Base-by-base conservation (phyloP, 2,113 vertebrate species). In the Sula dactylatra region DNA sequence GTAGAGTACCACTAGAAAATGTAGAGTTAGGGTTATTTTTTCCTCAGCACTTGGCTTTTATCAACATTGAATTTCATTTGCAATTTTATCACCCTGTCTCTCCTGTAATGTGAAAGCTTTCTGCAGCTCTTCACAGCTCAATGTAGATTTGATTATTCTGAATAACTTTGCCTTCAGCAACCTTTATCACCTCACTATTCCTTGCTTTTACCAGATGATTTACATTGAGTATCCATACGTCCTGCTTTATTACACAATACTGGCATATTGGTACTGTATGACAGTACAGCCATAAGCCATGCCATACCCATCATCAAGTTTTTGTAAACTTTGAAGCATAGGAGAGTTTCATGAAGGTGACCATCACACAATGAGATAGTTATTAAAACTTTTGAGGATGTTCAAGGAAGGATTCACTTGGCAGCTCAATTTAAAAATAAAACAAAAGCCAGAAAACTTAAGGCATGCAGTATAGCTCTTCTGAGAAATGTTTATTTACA, bases 61-160 rank as follows among this genome's bases (percentile, higher is more conserved):
- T 96, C 95, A 96, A 95, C 93, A 96, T 96, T 93, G 94, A 96
- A 97, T 96, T 94, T 95, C 31, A 97, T 97, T 97, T 97, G 90
- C 95, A 96, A 96, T 97, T 97, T 97, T 97, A 97, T 96, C 96
- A 70, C 96, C 93, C 89, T 96, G 96, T 96, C 96, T 97, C 91
- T 90, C 70, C 73, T 96, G 94, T 96, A 95, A 96, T 61, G 93
- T 91, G 93, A 96, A 96, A 95, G 94, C 84, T 96, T 96, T 97
- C 94, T 94, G 78, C 92, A 90, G 78, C 82, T 93, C 84, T 96
- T 97, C 94, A 96, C 94, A 96, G 66, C 82, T 96, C 70, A 2
- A 47, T 80, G 73, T 96, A 82, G 90, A 93, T 93, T 92, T 95
- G 87, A 93, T 97, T 95, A 96, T 96, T 91, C 90, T 90, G 91